These are phyloP conservation scores for Mus minutoides DNA, from an alignment of 2,797 vertebrate genomes.

Conservation along the genomic window DNA sequence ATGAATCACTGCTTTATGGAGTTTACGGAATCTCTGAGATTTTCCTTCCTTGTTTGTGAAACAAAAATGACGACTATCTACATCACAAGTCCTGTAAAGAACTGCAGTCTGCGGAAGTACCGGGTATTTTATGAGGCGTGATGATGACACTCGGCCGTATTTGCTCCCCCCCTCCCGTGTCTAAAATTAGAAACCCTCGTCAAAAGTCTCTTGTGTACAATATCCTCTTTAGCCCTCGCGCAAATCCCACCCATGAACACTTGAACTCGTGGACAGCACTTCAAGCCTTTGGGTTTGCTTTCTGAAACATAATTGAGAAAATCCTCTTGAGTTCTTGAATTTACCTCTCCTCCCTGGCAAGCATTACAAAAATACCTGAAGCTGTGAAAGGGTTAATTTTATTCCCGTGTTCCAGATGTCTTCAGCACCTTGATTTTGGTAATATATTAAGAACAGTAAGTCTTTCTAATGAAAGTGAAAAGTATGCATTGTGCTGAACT, in stretches of 20 bases:
- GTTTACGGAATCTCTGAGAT: not conserved
- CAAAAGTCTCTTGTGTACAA: not conserved
- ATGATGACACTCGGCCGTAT: no score
- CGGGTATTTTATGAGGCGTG: not conserved
- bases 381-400: slow-evolving; percentile 73
- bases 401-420: slow-evolving; percentile 76
- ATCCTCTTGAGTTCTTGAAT: slow-evolving; percentile 58
- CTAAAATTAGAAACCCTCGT: not conserved
- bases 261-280: not conserved
- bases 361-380: slow-evolving; percentile 18
- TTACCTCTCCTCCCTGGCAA: slow-evolving; percentile 60
- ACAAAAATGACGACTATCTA: not conserved
- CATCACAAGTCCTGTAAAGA: not conserved
- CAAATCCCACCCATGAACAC: not conserved
- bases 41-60: slow-evolving; percentile 26
- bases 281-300: slow-evolving; percentile 43
- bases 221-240: not conserved
- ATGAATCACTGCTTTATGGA: not conserved
- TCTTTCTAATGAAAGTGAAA: slow-evolving; percentile 77
- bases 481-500: slow-evolving; percentile 73
- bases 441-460: slow-evolving; percentile 74
- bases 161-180: not conserved
- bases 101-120: not conserved
- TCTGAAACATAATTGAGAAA: slow-evolving; percentile 41
- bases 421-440: slow-evolving; percentile 73